These are phyloP conservation scores for Micoletzkya japonica DNA, from an alignment of 2,888 invertebrate genomes.

Conservation along the genomic window DNA sequence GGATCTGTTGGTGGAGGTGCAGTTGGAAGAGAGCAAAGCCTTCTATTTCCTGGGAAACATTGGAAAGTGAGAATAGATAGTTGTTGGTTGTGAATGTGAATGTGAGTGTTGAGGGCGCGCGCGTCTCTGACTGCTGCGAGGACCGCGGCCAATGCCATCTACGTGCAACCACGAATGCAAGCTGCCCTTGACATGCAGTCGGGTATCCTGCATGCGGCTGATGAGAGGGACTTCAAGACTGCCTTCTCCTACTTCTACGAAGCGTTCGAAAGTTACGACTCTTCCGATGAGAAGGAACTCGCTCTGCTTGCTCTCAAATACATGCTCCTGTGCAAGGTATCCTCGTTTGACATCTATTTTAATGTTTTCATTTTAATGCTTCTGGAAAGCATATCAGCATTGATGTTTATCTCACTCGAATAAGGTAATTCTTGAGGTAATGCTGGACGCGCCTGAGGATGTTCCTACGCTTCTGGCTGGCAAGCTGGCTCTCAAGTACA, in stretches of 20 bases:
- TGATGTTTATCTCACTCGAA: not conserved
- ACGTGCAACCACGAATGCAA: constrained; percentile 97
- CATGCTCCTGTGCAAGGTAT: constrained; percentile 95
- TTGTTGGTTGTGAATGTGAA: no score
- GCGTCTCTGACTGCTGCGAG: constrained; percentile 95
- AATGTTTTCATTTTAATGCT: not conserved
- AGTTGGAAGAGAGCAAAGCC: constrained; percentile 95
- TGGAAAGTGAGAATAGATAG: constrained; percentile 77
- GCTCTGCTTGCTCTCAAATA: constrained; percentile 95
- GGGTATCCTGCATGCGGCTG: constrained; percentile 97
- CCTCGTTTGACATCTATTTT: not conserved
- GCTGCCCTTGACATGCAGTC: constrained; percentile 95
- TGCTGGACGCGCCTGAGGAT: constrained; percentile 60
- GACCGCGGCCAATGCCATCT: constrained; percentile 99
- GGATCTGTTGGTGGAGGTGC: constrained; percentile 95
- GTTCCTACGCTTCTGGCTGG: constrained; percentile 76
- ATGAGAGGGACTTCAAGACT: constrained; percentile 98
- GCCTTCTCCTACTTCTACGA: constrained; percentile 99
- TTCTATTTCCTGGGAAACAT: constrained; percentile 95
- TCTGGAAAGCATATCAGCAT: not conserved
- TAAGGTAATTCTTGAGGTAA: constrained; percentile 46
- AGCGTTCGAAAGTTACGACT: constrained; percentile 92
- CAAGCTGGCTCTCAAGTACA: constrained; percentile 90
- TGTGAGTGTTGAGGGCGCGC: constrained; percentile 70
- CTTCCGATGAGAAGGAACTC: constrained; percentile 82